Base-by-base conservation (phyloP, 2,797 vertebrate genomes). In the Naso thynnoides region DNA sequence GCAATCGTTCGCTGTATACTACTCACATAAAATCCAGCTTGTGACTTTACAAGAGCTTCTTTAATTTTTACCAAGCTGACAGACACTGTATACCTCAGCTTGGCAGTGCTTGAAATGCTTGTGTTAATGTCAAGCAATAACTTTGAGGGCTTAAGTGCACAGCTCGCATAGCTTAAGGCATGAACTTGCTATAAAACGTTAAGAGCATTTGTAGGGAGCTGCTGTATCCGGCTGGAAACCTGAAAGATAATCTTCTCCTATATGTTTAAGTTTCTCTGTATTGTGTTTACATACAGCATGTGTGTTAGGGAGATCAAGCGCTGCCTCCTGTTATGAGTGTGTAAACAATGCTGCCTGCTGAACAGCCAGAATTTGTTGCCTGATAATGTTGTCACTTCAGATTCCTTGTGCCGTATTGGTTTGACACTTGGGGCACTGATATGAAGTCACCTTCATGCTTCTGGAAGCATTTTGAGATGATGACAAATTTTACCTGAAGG, bases 371-470 rank as follows among this genome's bases (percentile, higher is more conserved):
- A 13, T 53, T 3, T 52, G 26, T 47, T 1, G 4, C 48, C 63
- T 18, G 57, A 72, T 68, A 64, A 60, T 3, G 6, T 49, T 61
- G 31, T 67, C 0, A 3, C 29, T 23, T 49, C 50, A 23, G 4
- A 24, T 11, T 3, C 14, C 0, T n/a, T n/a, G n/a, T n/a, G 0
- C 26, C 7, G 33, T 56, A 5, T 36, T 54, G 24, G 41, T 47
- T 49, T 49, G 42, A 60, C 55, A 49, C 47, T 29, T 26, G 54
- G n/a, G 53, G 23, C 23, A 9, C 41, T 16, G 31, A 47, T 62
- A 45, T 54, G 14, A 53, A 59, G 52, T 78, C 68, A 80, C 56
- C 67, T 66, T 63, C 52, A 76, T 13, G 50, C 41, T 45, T 6
- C 24, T 24, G 8, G 21, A 74, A 58, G n/a, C 53, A 68, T 62